Percentiles rank a stretch among this genome's conserved stretches.
Conservation (phyloP, 1,140 invertebrate species). For the Gonatopus flavifemur region DNA sequence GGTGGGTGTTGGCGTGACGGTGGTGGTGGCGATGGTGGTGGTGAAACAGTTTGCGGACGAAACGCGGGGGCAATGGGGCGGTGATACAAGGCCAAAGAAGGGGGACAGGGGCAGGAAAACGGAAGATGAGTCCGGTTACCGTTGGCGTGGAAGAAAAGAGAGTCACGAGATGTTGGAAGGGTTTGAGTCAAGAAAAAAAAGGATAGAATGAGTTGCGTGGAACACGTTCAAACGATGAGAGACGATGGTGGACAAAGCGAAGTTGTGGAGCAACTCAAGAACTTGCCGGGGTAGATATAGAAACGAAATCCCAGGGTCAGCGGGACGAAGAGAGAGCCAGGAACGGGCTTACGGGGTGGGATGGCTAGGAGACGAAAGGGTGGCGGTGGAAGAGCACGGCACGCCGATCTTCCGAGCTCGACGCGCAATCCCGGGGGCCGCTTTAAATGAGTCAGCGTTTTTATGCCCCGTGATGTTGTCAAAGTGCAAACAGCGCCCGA, state of each 20-base stretch:
- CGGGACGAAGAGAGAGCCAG: conserved; percentile 32
- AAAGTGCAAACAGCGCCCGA: conserved; percentile 59
- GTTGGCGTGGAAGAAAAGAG: conserved; percentile 46
- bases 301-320: conserved; percentile 25
- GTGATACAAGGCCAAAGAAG: not conserved
- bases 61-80: no score
- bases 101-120: conserved; percentile 17
- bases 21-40: conserved; percentile 16
- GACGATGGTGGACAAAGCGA: conserved; percentile 12
- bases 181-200: conserved; percentile 13
- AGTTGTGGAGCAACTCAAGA: conserved; percentile 20
- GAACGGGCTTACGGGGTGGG: conserved; percentile 13
- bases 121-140: conserved; percentile 35
- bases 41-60: conserved; percentile 22
- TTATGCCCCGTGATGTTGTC: conserved; percentile 60
- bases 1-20: conserved; percentile 3
- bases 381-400: conserved; percentile 31
- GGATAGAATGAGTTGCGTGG: conserved; percentile 7
- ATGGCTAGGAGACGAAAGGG: conserved; percentile 30
- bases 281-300: conserved; percentile 19
- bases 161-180: conserved; percentile 41
- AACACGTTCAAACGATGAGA: conserved; percentile 20
- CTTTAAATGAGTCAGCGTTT: conserved; percentile 62
- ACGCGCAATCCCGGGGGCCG: conserved; percentile 56
- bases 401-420: conserved; percentile 41